Percentiles rank a stretch among this genome's conserved stretches.
Conservation (phyloP, 2,113 vertebrate genomes). For the Equus przewalskii region DNA sequence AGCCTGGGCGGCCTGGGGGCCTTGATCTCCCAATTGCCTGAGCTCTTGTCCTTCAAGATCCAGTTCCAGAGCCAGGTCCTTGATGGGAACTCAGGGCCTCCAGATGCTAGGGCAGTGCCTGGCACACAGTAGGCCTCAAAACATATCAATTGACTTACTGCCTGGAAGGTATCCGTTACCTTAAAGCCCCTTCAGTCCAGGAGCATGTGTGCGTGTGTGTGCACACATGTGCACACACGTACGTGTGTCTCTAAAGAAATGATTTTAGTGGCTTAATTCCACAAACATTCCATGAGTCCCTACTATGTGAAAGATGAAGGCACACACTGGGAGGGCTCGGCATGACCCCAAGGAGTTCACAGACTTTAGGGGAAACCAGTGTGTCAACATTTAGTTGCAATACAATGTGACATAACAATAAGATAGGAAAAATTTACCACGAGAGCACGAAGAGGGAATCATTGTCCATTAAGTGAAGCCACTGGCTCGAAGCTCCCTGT, state of each 20-base stretch:
- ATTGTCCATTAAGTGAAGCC: neutral
- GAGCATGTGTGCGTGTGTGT: neutral
- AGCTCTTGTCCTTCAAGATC: neutral
- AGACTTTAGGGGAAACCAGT: neutral
- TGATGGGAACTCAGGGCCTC: neutral
- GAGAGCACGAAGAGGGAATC: neutral
- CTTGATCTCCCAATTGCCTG: neutral
- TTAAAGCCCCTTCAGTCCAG: neutral
- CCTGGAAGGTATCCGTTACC: neutral
- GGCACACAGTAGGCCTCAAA: neutral
- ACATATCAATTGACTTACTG: neutral
- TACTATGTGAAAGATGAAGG: neutral
- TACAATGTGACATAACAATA: neutral
- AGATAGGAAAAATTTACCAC: neutral
- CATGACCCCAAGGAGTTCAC: neutral
- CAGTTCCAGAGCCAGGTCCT: neutral
- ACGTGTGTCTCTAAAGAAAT: neutral
- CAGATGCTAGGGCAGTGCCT: neutral
- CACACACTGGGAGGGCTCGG: accelerated
- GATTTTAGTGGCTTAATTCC: neutral
- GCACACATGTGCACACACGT: neutral
- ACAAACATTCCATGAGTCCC: neutral
- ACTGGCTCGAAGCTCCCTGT: neutral
- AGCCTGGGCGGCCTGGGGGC: neutral
- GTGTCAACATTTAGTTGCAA: neutral